A percentile compares a stretch with the other conserved stretches of the same genome.
phyloP scores from a whole-genome alignment of 2,888 invertebrate species.

The Folsomia candida region DNA sequence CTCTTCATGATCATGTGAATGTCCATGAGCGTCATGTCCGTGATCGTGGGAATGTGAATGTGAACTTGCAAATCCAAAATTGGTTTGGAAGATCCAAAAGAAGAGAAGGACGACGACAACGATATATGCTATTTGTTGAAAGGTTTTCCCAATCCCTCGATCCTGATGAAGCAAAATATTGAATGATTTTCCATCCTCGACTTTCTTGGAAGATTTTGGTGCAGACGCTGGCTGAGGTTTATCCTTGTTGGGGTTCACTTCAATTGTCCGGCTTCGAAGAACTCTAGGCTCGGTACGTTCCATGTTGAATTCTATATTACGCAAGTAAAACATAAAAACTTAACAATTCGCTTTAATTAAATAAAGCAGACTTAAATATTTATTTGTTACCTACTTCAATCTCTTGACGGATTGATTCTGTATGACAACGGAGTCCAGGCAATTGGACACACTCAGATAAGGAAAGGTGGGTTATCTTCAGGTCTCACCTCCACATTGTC shows the following conservation, averaged over 20 bases:
- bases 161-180: not conserved
- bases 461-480: no score
- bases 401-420: no score
- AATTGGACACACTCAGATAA: no score
- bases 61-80: slow-evolving; percentile 41
- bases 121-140: slow-evolving; percentile 17
- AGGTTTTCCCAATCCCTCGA: not conserved
- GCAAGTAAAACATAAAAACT: not conserved
- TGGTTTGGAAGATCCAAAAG: slow-evolving; percentile 47
- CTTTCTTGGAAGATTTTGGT: not conserved
- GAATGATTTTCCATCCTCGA: not conserved
- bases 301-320: not conserved
- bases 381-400: no score
- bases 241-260: not conserved
- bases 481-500: no score
- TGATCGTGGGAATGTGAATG: slow-evolving; percentile 44
- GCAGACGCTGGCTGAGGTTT: no score
- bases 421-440: no score
- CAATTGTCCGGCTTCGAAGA: not conserved
- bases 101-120: slow-evolving; percentile 37
- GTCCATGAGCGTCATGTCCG: slow-evolving; percentile 30
- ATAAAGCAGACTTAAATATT: no score
- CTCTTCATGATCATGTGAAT: slow-evolving; percentile 54
- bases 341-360: no score
- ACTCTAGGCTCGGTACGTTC: no score